Base-by-base conservation (phyloP, 1,140 invertebrate genomes). In the Drosophila lini region DNA sequence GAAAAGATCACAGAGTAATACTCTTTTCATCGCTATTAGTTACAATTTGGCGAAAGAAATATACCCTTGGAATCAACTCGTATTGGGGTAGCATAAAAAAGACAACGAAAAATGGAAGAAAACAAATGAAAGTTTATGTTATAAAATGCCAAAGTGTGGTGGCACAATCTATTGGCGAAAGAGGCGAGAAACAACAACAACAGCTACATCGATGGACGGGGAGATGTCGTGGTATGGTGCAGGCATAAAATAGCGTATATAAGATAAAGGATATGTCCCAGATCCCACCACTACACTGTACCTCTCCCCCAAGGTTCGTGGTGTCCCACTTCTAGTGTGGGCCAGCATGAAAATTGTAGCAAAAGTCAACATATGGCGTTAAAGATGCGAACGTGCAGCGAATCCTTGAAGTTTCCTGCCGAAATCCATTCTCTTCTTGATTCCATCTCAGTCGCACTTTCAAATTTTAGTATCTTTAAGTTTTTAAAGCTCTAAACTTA, bases 341-440 rank as follows among this genome's bases (percentile, higher is more conserved):
- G 42, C 75, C 42, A 40, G 48, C 34, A 58, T 60, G 68, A 79
- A 74, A 82, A 63, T 57, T 80, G 82, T 74, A 56, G 63, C 74
- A 78, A 81, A 84, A 91, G 89, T 79, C 82, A 91, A 91, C 88
- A 91, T 88, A 88, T 91, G 88, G 88, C 88, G 88, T 91, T 91
- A 91, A 91, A 90, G 88, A 91, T 88, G 88, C 61, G 81, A 91
- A 91, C 88, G 88, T 91, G 88, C 81, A 65, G 53, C 74, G 88
- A 91, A 91, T 90, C 60, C 78, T 88, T 78, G 64, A 88, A 81
- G 64, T 78, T 75, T 75, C 8, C 42, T 59, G 32, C 8, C 9
- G 15, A 40, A 47, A 38, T 38, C n/a, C 4, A 5, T 53, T 62
- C 28, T 56, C 44, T 71, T 8, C 32, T 9, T 36, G 3, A 3